Percentiles rank a stretch among this genome's conserved stretches.
phyloP scores from a whole-genome alignment of 1,140 invertebrate genomes.

The Mamestra configurata region DNA sequence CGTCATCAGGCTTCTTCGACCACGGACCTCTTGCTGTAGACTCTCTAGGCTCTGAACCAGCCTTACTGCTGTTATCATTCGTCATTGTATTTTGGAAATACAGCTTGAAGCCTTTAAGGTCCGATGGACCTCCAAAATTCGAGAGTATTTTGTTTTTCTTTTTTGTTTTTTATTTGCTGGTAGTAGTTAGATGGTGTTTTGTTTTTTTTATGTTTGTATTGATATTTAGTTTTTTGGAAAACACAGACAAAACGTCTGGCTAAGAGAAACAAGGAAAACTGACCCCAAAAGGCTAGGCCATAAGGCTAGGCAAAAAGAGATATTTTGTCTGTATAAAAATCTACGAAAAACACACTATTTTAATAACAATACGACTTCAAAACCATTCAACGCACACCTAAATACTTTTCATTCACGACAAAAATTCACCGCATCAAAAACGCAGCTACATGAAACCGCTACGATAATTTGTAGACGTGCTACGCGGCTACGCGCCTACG shows the following conservation, averaged over 20 bases:
- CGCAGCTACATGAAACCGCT: slow-evolving; percentile 20
- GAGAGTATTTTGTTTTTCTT: too few species aligned
- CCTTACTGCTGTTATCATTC: slow-evolving; percentile 63
- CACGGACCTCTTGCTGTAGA: slow-evolving; percentile 49
- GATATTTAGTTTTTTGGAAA: too few species aligned
- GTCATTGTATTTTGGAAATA: slow-evolving; percentile 62
- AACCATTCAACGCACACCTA: background rate
- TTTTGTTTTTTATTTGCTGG: background rate
- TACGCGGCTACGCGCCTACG: slow-evolving; percentile 54
- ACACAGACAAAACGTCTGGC: too few species aligned
- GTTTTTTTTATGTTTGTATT: too few species aligned
- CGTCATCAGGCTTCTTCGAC: slow-evolving; percentile 69
- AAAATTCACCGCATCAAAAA: background rate
- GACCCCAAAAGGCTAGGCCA: too few species aligned
- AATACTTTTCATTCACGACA: background rate
- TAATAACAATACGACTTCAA: too few species aligned
- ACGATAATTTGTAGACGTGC: slow-evolving; percentile 40
- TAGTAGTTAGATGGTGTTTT: too few species aligned
- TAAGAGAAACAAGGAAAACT: too few species aligned
- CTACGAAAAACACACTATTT: background rate
- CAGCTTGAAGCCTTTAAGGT: background rate
- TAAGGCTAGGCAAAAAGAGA: too few species aligned
- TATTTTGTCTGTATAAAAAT: too few species aligned
- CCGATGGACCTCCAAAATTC: background rate
- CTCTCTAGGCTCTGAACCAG: slow-evolving; percentile 59